Base-by-base conservation (phyloP, 1,140 invertebrate species). In the Mya arenaria region DNA sequence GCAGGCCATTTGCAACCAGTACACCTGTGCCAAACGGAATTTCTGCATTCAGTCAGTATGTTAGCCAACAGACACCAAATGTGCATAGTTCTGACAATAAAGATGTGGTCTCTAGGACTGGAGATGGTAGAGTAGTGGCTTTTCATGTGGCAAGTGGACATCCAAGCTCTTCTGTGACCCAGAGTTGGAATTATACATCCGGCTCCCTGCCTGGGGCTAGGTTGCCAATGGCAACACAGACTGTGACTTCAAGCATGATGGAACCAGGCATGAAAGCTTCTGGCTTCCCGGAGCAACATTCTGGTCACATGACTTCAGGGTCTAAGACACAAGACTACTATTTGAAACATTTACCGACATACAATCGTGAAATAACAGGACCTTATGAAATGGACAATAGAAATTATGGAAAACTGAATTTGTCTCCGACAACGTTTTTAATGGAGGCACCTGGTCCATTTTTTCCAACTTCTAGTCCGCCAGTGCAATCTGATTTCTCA, bases 1-100 rank as follows among this genome's bases (percentile, higher is more conserved):
- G 63, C 30, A 30, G 75, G 60, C 75, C 75, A 69, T 79, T 34
- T 28, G 75, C 75, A 8, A 79, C 75, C n/a, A 79, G 75, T 25
- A 79, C 75, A 4, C 75, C 75, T 39, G 62, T 79, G 37, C 75
- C 75, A 4, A 79, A 69, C 32, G 65, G 63, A 15, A 79, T 41
- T 60, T 25, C 44, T 34, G 63, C 39, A 69, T 65, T 58, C 39
- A 39, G 3, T 37, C 37, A 66, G 17, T 48, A 69, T 58, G 8
- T 68, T 23, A 32, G 44, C 39, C 62, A 68, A n/a, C 48, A 77
- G 25, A n/a, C n/a, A n/a, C n/a, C n/a, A n/a, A 48, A 48, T 13
- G 10, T 48, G 44, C 10, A 48, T 13, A 10, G 10, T 13, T 48
- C 10, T 48, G 44, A 10, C 44, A 13, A 23, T 23, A 60, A 28